Evolutionary conservation across 2,797 vertebrate genomes (phyloP), one percentile per base, ranked within the genome.

Genomic region (Cuculus canorus): DNA sequence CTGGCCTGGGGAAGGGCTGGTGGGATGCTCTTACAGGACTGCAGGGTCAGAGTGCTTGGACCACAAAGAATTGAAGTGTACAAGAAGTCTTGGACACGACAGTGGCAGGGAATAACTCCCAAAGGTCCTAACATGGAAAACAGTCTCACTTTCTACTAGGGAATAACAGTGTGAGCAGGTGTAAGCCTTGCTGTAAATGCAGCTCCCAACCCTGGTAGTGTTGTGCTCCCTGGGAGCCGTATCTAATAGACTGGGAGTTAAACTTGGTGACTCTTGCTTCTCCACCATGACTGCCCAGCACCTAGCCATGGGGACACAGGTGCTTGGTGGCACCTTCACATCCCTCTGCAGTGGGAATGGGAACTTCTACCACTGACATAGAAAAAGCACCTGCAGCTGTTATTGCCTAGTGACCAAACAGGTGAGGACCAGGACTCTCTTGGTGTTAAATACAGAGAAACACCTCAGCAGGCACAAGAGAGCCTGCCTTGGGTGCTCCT

Each of bases 291-390:
- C 50, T 1, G 1, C 21, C 33, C 52, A 47, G 39, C 22, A 14
- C 47, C 0, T 2, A 30, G 54, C 32, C 21, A 1, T 1, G 22
- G 41, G 39, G 70, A n/a, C 2, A 0, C 0, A 4, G 57, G 57
- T 15, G 11, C 17, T 18, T 4, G 7, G 7, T 14, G 52, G 37
- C n/a, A 33, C 22, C 43, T 28, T 56, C 2, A 2, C 6, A 23
- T 53, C 37, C 85, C 0, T 1, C 65, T 35, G 35, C 21, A 39
- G 33, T 2, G 6, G 2, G 2, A 23, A 18, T 13, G 3, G 39
- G 45, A 52, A 39, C 24, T 14, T 27, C 22, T n/a, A 21, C 63
- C n/a, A 7, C 43, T 30, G 56, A 28, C 18, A 25, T 0, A 2
- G 32, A 28, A 27, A 41, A 35, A 39, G 37, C 25, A 63, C 17